These are phyloP conservation scores for Drosophila kanapiae DNA, from an alignment of 1,140 invertebrate species.

Conservation along the genomic window DNA sequence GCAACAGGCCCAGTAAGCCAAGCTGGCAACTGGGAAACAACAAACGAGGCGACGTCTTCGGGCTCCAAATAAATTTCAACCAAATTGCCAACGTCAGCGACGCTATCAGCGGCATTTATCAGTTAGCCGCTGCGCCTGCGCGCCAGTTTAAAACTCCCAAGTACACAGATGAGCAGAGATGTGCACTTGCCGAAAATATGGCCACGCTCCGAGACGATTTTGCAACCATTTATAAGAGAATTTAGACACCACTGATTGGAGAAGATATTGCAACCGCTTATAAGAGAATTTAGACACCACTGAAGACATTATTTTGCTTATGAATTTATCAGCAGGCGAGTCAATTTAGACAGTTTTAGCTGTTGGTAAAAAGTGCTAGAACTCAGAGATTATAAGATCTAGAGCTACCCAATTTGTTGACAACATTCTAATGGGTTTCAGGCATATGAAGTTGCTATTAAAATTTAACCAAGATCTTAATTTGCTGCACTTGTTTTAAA, in stretches of 20 bases:
- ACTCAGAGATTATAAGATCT: too few relatives aligned
- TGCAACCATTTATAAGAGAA: too few relatives aligned
- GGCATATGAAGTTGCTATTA: too few relatives aligned
- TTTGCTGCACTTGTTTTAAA: too few relatives aligned
- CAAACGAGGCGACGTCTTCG: slow-evolving; percentile 46
- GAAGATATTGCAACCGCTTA: neutral
- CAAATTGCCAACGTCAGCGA: slow-evolving; percentile 82
- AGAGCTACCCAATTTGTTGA: too few relatives aligned
- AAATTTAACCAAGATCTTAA: too few relatives aligned
- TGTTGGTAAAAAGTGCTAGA: too few relatives aligned
- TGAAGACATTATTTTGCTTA: too few relatives aligned
- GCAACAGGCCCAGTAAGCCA: neutral
- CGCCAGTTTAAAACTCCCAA: slow-evolving; percentile 16
- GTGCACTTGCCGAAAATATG: slow-evolving; percentile 1
- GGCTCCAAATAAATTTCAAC: slow-evolving; percentile 81
- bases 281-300: too few relatives aligned
- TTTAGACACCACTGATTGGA: too few relatives aligned
- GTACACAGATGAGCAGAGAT: slow-evolving; percentile 24
- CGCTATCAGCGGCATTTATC: slow-evolving; percentile 82
- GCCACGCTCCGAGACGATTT: neutral
- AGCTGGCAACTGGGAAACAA: slow-evolving; percentile 23
- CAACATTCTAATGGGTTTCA: too few relatives aligned
- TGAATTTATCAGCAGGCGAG: neutral
- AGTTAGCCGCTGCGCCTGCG: slow-evolving; percentile 45
- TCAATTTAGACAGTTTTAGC: neutral